phyloP scores from a whole-genome alignment of 1,140 invertebrate species.

The Trichonephila clavata region DNA sequence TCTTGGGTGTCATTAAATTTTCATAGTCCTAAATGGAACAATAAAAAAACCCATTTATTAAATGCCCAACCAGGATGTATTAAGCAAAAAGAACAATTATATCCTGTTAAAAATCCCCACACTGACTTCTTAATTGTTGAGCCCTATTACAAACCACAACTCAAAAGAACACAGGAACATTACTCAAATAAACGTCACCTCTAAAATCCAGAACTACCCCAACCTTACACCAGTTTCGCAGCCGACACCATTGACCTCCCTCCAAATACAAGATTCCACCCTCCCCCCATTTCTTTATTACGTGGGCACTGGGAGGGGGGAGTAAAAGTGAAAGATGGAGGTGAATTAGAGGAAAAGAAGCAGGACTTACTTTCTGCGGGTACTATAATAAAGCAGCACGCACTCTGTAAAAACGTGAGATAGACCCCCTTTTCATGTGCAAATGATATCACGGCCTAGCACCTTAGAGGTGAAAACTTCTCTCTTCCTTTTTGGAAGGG shows the following conservation, averaged over 20 bases:
- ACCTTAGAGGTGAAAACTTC: constrained; percentile 42
- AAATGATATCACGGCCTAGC: constrained; percentile 62
- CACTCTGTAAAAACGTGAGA: constrained; percentile 57
- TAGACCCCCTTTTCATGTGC: constrained; percentile 59
- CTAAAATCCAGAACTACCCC: not conserved
- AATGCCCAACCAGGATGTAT: no score
- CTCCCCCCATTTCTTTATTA: constrained; percentile 15
- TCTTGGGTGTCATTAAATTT: no score
- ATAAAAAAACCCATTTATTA: no score
- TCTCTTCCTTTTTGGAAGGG: not conserved
- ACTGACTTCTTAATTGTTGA: not conserved
- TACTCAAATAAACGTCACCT: not conserved
- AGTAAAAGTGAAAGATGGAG: not conserved
- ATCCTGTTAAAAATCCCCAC: no score
- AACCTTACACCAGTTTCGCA: not conserved
- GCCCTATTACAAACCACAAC: not conserved
- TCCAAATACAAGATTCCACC: constrained; percentile 11
- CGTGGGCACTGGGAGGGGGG: not conserved
- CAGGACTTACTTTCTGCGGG: not conserved
- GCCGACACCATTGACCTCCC: not conserved
- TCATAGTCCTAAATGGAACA: no score
- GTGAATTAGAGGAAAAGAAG: constrained; percentile 4
- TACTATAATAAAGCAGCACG: constrained; percentile 54
- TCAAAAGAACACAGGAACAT: not conserved
- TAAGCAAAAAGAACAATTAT: no score